Percentiles rank a stretch among this genome's conserved stretches.
Evolutionary conservation across 1,140 invertebrate species (phyloP).

Genomic region (Tribolium castaneum): DNA sequence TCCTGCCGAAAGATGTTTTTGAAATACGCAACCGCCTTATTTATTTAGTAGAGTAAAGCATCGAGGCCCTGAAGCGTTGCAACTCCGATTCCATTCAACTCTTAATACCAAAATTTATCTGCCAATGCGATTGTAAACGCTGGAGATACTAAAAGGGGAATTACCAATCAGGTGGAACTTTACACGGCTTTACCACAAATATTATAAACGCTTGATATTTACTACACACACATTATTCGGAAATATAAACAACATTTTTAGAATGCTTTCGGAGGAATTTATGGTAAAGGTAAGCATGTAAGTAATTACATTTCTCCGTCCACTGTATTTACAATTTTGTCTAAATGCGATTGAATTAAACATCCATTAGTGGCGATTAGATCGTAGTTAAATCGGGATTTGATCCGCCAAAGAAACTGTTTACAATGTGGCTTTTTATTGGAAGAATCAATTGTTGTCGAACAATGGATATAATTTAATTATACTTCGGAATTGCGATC

Average conservation of each 20-base stretch:
- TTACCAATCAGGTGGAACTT: neutral
- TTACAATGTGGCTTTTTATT: neutral
- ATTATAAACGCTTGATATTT: too few relatives aligned
- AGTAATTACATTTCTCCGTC: neutral
- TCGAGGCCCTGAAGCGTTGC: neutral
- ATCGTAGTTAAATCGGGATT: too few relatives aligned
- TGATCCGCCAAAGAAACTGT: neutral
- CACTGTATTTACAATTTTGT: neutral
- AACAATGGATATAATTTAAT: neutral
- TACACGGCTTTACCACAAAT: neutral
- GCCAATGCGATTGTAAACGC: neutral
- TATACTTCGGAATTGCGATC: neutral
- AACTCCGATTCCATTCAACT: neutral
- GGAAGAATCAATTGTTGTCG: neutral
- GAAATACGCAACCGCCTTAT: neutral
- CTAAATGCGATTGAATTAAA: neutral
- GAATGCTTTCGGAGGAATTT: neutral
- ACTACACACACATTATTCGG: neutral
- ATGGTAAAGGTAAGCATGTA: too few relatives aligned
- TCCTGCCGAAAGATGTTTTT: slow-evolving; percentile 7
- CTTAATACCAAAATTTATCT: slow-evolving; percentile 15
- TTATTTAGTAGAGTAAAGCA: slow-evolving; percentile 11
- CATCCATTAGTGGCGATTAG: neutral
- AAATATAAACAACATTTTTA: neutral
- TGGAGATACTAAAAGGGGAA: neutral